Evolutionary conservation across 2,113 vertebrate genomes (phyloP), one percentile per base, ranked within the genome.

Genomic region (Myocastor coypus): DNA sequence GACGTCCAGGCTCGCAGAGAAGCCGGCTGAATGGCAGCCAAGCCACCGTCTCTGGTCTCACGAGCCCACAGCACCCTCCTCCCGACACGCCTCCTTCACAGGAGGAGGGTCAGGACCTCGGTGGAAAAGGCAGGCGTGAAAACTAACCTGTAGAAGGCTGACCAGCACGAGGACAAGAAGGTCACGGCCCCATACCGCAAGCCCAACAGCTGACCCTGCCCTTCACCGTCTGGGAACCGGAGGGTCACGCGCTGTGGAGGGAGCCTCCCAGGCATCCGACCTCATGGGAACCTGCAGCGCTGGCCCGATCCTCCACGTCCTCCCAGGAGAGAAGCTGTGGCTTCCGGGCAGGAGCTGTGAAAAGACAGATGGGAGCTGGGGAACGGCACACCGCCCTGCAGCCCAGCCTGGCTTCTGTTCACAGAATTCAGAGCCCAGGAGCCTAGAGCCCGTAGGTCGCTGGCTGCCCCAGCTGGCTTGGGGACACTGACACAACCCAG

Each of bases 371-470:
- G 55, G 55, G 40, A 8, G 4, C 8, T 52, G 37, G 81, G 92
- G 83, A 85, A 85, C 52, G 63, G 40, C 37, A 66, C 80, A 46
- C 34, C 28, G 42, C 22, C 32, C 5, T 2, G n/a, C 83, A 59
- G 75, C 71, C 32, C 16, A 86, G 92, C 83, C 14, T 50, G 9
- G 52, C 73, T 91, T 63, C 66, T 46, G 94, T 92, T 94, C 91
- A 95, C 96, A 87, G 89, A 92, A 69, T 88, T 94, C 94, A 93
- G 86, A 66, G 46, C 91, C 87, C 94, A 96, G 83, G 88, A 89
- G 63, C 85, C 34, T 34, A 14, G 32, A 3, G 88, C 78, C 34
- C 92, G 2, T 14, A 8, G 5, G 68, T n/a, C n/a, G 17, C 2
- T 8, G 8, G 34, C 68, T 7, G 7, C 20, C n/a, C 69, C 71